A percentile compares a stretch with the other conserved stretches of the same genome.
Conservation (phyloP, 1,140 invertebrate species). For the Phymorhynchus buccinoides region DNA sequence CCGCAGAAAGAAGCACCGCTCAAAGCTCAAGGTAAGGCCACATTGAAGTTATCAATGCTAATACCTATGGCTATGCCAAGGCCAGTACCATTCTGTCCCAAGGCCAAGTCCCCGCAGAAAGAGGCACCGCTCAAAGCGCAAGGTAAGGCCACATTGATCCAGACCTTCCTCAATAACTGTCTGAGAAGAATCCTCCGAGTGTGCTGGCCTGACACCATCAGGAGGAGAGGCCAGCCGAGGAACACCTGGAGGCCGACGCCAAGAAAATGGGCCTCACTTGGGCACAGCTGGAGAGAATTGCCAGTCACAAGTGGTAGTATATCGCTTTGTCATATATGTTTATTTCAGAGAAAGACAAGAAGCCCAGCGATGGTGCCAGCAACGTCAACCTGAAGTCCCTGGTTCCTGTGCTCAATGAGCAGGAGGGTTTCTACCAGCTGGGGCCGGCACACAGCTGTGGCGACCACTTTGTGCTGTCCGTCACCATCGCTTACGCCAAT, state of each 20-base stretch:
- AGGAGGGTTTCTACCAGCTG: constrained; percentile 73
- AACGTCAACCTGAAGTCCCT: constrained; percentile 56
- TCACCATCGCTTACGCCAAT: constrained; percentile 73
- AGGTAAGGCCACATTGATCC: no score
- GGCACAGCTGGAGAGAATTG: no score
- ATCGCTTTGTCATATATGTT: no score
- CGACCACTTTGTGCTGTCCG: constrained; percentile 72
- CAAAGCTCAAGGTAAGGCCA: constrained; percentile 18
- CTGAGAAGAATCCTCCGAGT: no score
- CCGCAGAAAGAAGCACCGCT: constrained; percentile 12
- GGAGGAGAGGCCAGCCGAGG: no score
- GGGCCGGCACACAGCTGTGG: constrained; percentile 68
- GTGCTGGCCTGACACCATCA: no score
- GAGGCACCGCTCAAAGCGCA: constrained; percentile 4
- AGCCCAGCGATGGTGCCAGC: constrained; percentile 51
- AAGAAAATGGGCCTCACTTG: no score
- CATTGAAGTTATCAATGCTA: no score
- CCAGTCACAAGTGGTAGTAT: no score
- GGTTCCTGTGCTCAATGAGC: constrained; percentile 71
- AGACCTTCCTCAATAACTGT: no score
- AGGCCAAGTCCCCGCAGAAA: constrained; percentile 53
- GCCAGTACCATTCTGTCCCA: constrained; percentile 73
- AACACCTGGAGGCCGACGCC: no score
- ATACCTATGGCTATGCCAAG: no score
- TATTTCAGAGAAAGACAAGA: constrained; percentile 57